Evolutionary conservation across 2,888 invertebrate species (phyloP).

Genomic region (Podabrus alpinus): DNA sequence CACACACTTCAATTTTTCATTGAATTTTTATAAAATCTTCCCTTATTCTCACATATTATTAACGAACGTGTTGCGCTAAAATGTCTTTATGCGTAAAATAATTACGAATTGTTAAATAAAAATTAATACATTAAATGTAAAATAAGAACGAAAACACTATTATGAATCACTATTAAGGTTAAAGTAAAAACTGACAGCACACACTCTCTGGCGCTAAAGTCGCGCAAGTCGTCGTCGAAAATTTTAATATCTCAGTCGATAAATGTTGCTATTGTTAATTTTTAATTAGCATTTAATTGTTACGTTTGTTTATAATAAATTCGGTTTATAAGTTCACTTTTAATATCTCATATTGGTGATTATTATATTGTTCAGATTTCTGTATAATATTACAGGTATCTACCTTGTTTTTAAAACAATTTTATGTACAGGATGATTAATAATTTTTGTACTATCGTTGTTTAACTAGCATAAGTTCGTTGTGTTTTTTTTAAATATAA

Average conservation of each 20-base stretch:
- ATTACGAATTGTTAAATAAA: constrained; percentile 3
- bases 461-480: too few relatives aligned
- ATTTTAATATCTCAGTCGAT: background rate
- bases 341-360: background rate
- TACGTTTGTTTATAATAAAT: background rate
- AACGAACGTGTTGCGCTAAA: background rate
- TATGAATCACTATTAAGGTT: constrained; percentile 24
- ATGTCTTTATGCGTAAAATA: background rate
- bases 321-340: background rate
- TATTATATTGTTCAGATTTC: background rate
- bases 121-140: constrained; percentile 9
- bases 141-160: constrained; percentile 23
- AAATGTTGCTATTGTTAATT: background rate
- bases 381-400: background rate
- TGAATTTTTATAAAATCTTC: constrained; percentile 6
- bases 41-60: constrained; percentile 10
- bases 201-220: constrained; percentile 8
- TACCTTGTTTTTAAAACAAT: background rate
- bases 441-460: too few relatives aligned
- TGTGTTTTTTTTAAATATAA: too few relatives aligned
- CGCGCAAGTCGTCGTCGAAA: background rate
- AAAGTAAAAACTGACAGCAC: constrained; percentile 23
- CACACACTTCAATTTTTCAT: constrained; percentile 22
- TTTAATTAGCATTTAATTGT: background rate
- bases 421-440: background rate